Percentiles rank a stretch among this genome's conserved stretches.
Evolutionary conservation across 2,797 vertebrate species (phyloP).

Genomic region (Sebastes diploproa): DNA sequence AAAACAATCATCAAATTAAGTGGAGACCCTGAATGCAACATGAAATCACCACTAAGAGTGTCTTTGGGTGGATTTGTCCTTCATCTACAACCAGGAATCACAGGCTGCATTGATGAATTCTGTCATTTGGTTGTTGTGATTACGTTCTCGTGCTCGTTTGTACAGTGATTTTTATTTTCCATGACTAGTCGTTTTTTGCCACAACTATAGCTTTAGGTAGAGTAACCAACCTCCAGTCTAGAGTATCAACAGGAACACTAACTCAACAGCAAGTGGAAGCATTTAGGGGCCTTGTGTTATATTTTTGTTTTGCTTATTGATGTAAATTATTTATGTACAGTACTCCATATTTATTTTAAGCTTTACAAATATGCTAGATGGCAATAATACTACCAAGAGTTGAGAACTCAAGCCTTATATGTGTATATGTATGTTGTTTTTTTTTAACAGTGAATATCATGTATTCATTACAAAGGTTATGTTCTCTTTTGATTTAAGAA

Average conservation of each 20-base stretch:
- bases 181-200: constrained; percentile 34
- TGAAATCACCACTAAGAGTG: background rate
- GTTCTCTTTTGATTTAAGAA: constrained; percentile 68
- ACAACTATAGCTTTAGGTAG: constrained; percentile 62
- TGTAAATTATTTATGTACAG: constrained; percentile 87
- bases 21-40: background rate
- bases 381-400: constrained; percentile 87
- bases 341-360: constrained; percentile 87
- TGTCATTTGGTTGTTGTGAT: constrained; percentile 17
- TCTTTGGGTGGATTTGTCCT: constrained; percentile 49
- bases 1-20: background rate
- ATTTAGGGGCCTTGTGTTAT: constrained; percentile 77
- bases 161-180: constrained; percentile 30
- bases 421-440: constrained; percentile 76
- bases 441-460: constrained; percentile 64
- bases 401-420: constrained; percentile 86
- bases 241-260: constrained; percentile 63
- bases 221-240: constrained; percentile 45
- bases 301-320: constrained; percentile 52
- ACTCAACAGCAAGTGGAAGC: constrained; percentile 50
- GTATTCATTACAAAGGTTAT: constrained; percentile 62
- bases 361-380: constrained; percentile 85
- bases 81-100: background rate
- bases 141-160: constrained; percentile 45
- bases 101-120: background rate